A percentile compares a stretch with the other conserved stretches of the same genome.
These are phyloP conservation scores for Scolopax mira DNA, from an alignment of 2,113 vertebrate species.

Conservation along the genomic window DNA sequence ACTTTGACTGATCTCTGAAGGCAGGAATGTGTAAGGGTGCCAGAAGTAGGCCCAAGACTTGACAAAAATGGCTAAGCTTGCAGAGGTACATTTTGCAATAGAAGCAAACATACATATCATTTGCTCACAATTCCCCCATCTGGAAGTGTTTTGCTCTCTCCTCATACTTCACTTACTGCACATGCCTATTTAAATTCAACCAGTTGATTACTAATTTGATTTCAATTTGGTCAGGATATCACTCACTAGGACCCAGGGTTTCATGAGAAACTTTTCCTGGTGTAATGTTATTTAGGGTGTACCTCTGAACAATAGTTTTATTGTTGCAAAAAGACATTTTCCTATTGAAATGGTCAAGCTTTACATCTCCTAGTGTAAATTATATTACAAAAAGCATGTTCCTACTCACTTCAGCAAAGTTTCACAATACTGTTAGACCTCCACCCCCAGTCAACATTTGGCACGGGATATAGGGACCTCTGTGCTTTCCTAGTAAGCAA, in stretches of 20 bases:
- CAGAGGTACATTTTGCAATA: background rate
- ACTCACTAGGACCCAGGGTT: background rate
- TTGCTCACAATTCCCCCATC: background rate
- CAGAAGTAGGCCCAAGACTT: background rate
- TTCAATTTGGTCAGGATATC: conserved; percentile 1
- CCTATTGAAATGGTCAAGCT: background rate
- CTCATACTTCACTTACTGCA: background rate
- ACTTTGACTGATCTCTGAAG: background rate
- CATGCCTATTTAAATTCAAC: background rate
- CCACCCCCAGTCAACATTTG: background rate
- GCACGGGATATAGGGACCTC: background rate
- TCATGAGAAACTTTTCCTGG: background rate
- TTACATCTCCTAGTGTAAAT: background rate
- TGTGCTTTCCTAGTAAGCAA: conserved; percentile 5
- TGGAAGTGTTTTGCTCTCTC: conserved; percentile 31
- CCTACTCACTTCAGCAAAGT: background rate
- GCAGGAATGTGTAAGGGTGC: background rate
- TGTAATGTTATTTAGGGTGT: background rate
- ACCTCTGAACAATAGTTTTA: background rate
- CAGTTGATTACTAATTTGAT: conserved; percentile 21
- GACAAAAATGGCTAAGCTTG: background rate
- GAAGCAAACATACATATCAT: background rate
- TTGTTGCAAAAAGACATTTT: background rate
- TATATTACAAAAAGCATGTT: background rate
- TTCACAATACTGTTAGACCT: background rate